phyloP scores from a whole-genome alignment of 2,113 vertebrate species.

The Dromiciops gliroides region DNA sequence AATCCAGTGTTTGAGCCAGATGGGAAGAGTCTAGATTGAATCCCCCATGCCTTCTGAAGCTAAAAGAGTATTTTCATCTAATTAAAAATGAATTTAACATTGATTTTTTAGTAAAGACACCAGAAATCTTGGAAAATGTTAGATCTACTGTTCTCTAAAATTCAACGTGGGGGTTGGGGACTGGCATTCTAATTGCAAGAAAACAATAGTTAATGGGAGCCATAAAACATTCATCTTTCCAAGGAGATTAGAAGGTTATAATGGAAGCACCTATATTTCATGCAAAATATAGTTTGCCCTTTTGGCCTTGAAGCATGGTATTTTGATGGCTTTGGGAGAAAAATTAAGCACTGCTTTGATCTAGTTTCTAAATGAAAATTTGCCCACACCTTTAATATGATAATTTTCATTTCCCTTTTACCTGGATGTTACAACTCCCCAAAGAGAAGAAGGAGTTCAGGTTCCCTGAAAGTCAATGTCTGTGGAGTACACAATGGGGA shows the following conservation, averaged over 20 bases:
- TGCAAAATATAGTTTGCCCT: constrained; percentile 30
- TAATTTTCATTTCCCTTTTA: neutral
- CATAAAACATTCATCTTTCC: constrained; percentile 48
- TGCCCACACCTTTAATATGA: constrained; percentile 41
- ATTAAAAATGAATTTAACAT: constrained; percentile 58
- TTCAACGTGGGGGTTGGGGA: neutral
- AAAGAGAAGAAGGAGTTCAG: neutral
- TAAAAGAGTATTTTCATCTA: constrained; percentile 70
- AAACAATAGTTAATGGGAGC: constrained; percentile 47
- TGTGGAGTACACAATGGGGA: neutral
- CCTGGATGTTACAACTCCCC: neutral
- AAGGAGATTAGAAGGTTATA: neutral
- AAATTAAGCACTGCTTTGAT: constrained; percentile 43
- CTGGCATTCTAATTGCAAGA: constrained; percentile 36
- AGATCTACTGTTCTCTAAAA: constrained; percentile 65
- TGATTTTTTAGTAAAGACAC: constrained; percentile 49
- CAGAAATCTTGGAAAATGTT: constrained; percentile 38
- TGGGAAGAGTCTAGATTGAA: constrained; percentile 12
- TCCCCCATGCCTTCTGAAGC: constrained; percentile 43
- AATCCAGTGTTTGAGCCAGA: neutral
- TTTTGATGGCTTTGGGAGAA: constrained; percentile 48
- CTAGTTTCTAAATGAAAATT: neutral
- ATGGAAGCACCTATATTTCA: constrained; percentile 46
- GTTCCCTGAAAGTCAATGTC: neutral
- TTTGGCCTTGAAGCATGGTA: constrained; percentile 32